phyloP scores from a whole-genome alignment of 2,888 invertebrate species.

The Lasioglossum figueresi region DNA sequence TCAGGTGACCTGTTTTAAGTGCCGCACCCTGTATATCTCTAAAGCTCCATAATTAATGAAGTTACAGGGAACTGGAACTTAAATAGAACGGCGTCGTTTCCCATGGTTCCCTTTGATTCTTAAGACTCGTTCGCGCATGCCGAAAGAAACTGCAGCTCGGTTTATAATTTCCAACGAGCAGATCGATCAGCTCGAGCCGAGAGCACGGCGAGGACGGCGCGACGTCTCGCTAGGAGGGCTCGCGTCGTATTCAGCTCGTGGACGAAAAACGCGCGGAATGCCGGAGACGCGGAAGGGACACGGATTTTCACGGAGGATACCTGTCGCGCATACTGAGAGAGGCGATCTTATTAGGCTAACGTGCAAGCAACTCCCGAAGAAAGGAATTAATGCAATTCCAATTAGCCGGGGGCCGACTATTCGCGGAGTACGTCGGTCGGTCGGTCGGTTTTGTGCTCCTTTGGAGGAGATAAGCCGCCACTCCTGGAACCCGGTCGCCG shows the following conservation, averaged over 20 bases:
- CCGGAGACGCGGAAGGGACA: constrained; percentile 57
- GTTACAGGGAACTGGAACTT: neutral
- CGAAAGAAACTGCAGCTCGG: neutral
- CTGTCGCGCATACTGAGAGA: constrained; percentile 62
- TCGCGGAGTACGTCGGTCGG: constrained; percentile 28
- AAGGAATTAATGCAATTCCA: constrained; percentile 77
- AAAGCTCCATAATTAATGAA: neutral
- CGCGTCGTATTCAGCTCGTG: neutral
- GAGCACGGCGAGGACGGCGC: neutral
- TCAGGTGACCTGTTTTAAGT: no score
- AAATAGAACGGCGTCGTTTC: neutral
- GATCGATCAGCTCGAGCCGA: neutral
- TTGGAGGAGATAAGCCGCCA: constrained; percentile 68
- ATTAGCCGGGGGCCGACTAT: constrained; percentile 68
- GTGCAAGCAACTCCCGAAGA: constrained; percentile 58
- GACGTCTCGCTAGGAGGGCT: neutral
- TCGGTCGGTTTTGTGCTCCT: constrained; percentile 68
- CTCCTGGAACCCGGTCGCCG: constrained; percentile 57
- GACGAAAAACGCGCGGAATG: constrained; percentile 47
- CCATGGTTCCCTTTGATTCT: neutral
- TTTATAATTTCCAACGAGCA: neutral
- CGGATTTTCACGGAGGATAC: constrained; percentile 59
- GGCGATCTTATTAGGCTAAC: constrained; percentile 65
- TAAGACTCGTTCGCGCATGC: neutral
- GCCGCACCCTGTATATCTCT: no score